phyloP scores from a whole-genome alignment of 2,113 vertebrate species.

The western clawed frog (Xenopus tropicalis) region DNA sequence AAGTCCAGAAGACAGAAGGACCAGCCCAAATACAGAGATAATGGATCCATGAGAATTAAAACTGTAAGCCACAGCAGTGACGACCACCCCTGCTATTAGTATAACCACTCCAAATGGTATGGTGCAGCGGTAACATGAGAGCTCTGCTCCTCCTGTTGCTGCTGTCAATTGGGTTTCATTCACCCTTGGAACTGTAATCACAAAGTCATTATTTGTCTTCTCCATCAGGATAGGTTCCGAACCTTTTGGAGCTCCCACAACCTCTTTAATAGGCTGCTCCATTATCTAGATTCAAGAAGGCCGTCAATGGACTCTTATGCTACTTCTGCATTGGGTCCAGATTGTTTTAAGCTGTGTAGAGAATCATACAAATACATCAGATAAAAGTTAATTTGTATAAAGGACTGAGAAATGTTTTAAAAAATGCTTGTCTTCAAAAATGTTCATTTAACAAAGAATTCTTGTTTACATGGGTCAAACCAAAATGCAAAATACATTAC shows the following conservation, averaged over 20 bases:
- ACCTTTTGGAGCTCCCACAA: conserved; percentile 66
- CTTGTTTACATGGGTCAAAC: too few species aligned
- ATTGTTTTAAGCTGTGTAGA: conserved; percentile 47
- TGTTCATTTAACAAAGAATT: too few species aligned
- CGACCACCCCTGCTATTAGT: conserved; percentile 86
- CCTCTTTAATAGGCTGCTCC: conserved; percentile 75
- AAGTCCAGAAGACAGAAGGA: conserved; percentile 78
- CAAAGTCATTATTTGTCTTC: conserved; percentile 63
- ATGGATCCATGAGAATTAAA: conserved; percentile 96
- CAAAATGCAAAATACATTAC: too few species aligned
- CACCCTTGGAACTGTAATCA: conserved; percentile 74
- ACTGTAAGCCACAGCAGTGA: conserved; percentile 89
- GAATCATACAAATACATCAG: background rate
- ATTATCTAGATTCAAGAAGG: conserved; percentile 55
- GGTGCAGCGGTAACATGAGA: conserved; percentile 94
- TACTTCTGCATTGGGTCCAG: conserved; percentile 48
- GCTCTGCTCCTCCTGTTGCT: conserved; percentile 83
- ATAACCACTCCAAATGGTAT: conserved; percentile 91
- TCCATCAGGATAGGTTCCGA: conserved; percentile 59
- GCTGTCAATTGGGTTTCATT: conserved; percentile 83
- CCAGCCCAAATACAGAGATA: conserved; percentile 88
- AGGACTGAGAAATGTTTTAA: too few species aligned
- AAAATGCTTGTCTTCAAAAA: too few species aligned
- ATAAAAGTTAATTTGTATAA: too few species aligned
- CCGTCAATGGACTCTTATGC: background rate